Conservation (phyloP, 2,888 invertebrate species). For the Melangyna quadrimaculata region DNA sequence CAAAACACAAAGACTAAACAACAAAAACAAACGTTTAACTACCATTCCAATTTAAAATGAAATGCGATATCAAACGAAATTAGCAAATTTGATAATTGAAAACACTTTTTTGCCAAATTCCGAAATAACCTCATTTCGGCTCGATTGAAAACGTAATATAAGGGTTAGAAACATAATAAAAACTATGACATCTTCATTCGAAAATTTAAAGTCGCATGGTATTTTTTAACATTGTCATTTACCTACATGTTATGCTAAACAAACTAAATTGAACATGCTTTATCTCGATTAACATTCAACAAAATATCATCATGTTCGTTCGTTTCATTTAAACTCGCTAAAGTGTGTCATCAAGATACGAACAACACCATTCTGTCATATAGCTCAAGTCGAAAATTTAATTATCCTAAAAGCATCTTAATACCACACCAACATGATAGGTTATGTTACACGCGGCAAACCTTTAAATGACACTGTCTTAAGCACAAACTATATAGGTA, state of each 20-base stretch:
- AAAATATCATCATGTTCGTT: conserved; percentile 6
- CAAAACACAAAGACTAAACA: too few relatives aligned
- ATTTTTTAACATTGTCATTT: not conserved
- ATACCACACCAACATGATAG: conserved; percentile 3
- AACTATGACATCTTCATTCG: not conserved
- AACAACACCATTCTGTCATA: conserved; percentile 32
- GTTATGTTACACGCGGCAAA: conserved; percentile 30
- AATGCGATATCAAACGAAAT: too few relatives aligned
- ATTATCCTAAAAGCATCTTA: conserved; percentile 64
- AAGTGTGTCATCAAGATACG: conserved; percentile 44
- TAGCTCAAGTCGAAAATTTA: conserved; percentile 38
- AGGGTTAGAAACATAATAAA: not conserved
- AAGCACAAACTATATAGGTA: not conserved
- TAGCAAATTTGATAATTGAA: too few relatives aligned
- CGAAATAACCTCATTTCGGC: too few relatives aligned
- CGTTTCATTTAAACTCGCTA: conserved; percentile 6
- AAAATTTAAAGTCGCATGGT: not conserved
- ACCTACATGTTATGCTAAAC: not conserved
- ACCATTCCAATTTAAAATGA: too few relatives aligned
- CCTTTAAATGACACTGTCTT: conserved; percentile 47
- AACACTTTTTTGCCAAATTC: too few relatives aligned
- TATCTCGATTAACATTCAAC: conserved; percentile 1
- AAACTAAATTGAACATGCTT: not conserved
- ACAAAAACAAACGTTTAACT: too few relatives aligned
- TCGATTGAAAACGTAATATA: too few relatives aligned